Evolutionary conservation across 1,140 invertebrate species (phyloP), one percentile per base, ranked within the genome.

Genomic region (Aphelenchoides fujianensis): DNA sequence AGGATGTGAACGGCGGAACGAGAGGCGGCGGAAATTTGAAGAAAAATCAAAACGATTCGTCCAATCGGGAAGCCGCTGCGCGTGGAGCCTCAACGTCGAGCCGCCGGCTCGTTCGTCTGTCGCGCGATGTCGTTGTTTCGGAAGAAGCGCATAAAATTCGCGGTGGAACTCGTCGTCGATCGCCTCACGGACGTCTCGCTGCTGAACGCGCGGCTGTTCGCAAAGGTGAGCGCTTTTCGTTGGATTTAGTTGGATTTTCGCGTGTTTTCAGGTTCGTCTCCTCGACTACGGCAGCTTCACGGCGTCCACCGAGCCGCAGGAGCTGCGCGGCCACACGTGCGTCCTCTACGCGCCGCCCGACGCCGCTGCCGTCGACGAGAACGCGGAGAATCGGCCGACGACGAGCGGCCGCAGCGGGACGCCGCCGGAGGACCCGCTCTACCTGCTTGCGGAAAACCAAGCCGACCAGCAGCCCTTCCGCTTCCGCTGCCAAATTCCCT

Each of bases 401-500:
- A 37, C 1, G 7, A 34, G 36, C 1, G 1, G 9, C 16, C 28
- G 53, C 37, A 16, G 16, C 16, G n/a, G 12, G 41, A 48, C 12
- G 16, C 53, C 57, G 57, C 5, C 5, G 5, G 27, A 55, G 7
- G 31, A 66, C 27, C 5, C 5, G 7, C 27, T 66, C n/a, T 66
- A 66, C 62, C 16, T 61, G 5, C 27, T 59, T 7, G 67, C 5
- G 52, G 62, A 48, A 3, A 36, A 66, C 16, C 61, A 66, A 16
- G 7, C 68, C 2, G 97, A 95, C 94, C 90, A 91, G 82, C 90
- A 90, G 12, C 89, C 89, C 76, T 97, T 95, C 86, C 89, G 90
- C 77, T 97, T 98, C 86, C 89, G 90, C 66, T 97, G 94, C 87
- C 96, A 96, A 87, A 95, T 97, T 91, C 92, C 92, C 82, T 94